phyloP scores from a whole-genome alignment of 2,888 invertebrate genomes.

The Cristatella mucedo region DNA sequence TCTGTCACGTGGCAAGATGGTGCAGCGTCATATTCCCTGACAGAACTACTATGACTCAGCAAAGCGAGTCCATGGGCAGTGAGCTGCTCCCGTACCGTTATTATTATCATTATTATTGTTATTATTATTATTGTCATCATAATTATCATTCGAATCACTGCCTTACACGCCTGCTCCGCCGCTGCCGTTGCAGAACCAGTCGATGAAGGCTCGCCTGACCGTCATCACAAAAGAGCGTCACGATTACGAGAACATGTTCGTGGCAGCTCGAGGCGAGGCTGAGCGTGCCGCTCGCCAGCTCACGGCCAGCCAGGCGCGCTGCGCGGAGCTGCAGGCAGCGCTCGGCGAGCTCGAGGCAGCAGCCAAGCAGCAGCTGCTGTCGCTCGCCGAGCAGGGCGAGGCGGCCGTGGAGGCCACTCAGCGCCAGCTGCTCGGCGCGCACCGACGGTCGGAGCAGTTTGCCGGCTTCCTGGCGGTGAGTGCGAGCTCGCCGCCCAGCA shows the following conservation, averaged over 20 bases:
- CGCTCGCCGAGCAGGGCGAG: constrained; percentile 30
- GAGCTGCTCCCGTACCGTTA: too few relatives aligned
- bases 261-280: constrained; percentile 19
- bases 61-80: too few relatives aligned
- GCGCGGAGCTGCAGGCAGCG: constrained; percentile 19
- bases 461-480: constrained; percentile 27
- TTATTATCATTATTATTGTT: too few relatives aligned
- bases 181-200: constrained; percentile 26
- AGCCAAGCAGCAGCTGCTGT: constrained; percentile 29
- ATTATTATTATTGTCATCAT: too few relatives aligned
- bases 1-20: too few relatives aligned
- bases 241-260: constrained; percentile 24
- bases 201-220: constrained; percentile 21
- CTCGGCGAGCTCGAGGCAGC: constrained; percentile 25
- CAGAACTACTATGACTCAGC: too few relatives aligned
- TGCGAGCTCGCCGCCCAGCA: too few relatives aligned
- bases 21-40: too few relatives aligned
- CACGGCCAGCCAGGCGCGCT: constrained; percentile 12
- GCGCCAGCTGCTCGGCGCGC: constrained; percentile 21
- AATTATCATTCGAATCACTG: too few relatives aligned
- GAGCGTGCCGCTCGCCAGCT: constrained; percentile 20
- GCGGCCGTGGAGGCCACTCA: constrained; percentile 31
- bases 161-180: too few relatives aligned
- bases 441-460: constrained; percentile 20
- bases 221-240: constrained; percentile 23